Evolutionary conservation across 1,140 invertebrate genomes (phyloP), one percentile per base, ranked within the genome.

Genomic region (Drosophila repletoides): DNA sequence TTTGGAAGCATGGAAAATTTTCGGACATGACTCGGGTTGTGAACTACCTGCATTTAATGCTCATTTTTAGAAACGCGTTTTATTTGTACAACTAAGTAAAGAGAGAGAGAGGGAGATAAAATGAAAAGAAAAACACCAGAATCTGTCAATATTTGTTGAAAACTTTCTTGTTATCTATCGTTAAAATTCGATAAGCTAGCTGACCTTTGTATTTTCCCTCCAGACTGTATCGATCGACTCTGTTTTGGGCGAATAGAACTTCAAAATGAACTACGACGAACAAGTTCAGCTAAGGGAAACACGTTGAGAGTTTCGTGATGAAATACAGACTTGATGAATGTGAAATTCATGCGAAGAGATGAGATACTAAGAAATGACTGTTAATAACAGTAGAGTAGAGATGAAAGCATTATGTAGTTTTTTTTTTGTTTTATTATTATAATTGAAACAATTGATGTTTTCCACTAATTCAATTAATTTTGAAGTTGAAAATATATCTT

Each of bases 71-170:
- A 51, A 61, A 68, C 55, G 67, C 49, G 43, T 75, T 80, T 74
- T 80, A 80, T 80, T 80, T 75, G 75, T 71, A 66, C 41, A 53
- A 66, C 36, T 33, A 49, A 40, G 55, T 71, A 75, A 15, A 68
- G 19, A 55, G 6, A 46, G 12, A 24, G 21, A 33, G 28, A 12
- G 15, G 66, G 19, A 55, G 6, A 46, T 10, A 24, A 24, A 33
- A 28, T n/a, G 15, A 33, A 26, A 51, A 24, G 10, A 41, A 21
- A 48, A 41, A 17, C 5, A 41, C 21, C 21, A 22, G n/a, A 33
- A 5, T 19, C 24, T 12, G 43, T 59, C 43, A 66, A 66, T 59
- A 66, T 66, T 66, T 66, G 55, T 34, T 26, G 7, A 19, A 56
- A 64, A 64, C 51, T 26, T 34, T 21, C 7, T 21, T 6, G 9